Base-by-base conservation (phyloP, 2,797 vertebrate genomes). In the Hemitrygon akajei region DNA sequence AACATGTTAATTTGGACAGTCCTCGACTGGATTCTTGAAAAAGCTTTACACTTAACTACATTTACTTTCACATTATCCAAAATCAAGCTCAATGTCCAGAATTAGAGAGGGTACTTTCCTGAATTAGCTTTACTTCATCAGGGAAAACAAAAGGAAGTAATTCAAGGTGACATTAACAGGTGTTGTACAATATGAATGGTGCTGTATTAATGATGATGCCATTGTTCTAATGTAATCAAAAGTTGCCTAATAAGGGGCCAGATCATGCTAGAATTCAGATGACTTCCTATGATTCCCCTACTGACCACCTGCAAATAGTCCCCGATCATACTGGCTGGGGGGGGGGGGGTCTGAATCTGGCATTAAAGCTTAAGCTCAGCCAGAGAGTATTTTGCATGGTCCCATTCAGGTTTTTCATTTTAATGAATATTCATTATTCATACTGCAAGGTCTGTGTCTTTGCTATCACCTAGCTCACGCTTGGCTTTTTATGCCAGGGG, bases 1-100 rank as follows among this genome's bases (percentile, higher is more conserved):
- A 89, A 18, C 58, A 69, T 22, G 7, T 89, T 91, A 91, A 91
- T 91, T 37, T 91, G 87, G 30, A 37, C 63, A 91, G 87, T 9
- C 66, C 63, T 66, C 40, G 87, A 12, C 87, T 71, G 18, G 66
- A 71, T 91, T 37, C n/a, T 91, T 37, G 37, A 91, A 91, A 37
- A 37, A 71, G 66, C 37, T 71, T 18, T 40, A 40, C 18, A 40
- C 2, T 91, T 69, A 34, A 91, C 40, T 12, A 30, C 3, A n/a
- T 25, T 5, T 69, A 71, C 9, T 25, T 25, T 69, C 87, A 66
- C n/a, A 34, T 69, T 40, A 71, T 91, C 87, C 87, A 91, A 66
- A 91, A 69, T 40, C 73, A 92, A 66, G 11, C 12, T n/a, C 16
- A 14, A 69, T 76, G 40, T n/a, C 56, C 14, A 75, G 37, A 47